These are phyloP conservation scores for Proctacanthus coquilletti DNA, from an alignment of 1,140 invertebrate genomes.

Conservation along the genomic window DNA sequence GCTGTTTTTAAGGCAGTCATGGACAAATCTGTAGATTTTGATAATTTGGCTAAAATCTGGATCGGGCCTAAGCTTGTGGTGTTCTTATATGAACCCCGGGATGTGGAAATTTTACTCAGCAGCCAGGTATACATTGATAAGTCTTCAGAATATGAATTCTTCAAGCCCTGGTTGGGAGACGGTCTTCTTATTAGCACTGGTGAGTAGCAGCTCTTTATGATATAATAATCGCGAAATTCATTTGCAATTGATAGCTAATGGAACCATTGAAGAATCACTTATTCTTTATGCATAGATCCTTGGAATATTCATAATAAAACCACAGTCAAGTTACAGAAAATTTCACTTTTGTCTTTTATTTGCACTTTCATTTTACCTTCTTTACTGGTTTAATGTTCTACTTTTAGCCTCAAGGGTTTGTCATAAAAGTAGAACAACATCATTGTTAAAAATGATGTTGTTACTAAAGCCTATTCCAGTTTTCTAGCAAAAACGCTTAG, in stretches of 20 bases:
- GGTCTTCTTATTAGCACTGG: slow-evolving; percentile 60
- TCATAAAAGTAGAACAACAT: too few species aligned
- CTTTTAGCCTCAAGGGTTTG: too few species aligned
- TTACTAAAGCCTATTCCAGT: too few species aligned
- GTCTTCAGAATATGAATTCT: slow-evolving; percentile 52
- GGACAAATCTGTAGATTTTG: slow-evolving; percentile 37
- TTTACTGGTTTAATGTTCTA: too few species aligned
- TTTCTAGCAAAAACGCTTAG: too few species aligned
- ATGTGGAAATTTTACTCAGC: slow-evolving; percentile 56
- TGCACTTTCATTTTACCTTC: too few species aligned
- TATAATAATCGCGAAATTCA: slow-evolving; percentile 5
- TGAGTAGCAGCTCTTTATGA: slow-evolving; percentile 31
- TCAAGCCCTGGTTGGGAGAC: slow-evolving; percentile 58
- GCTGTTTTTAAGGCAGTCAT: slow-evolving; percentile 50
- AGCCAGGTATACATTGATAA: slow-evolving; percentile 62
- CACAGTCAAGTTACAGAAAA: too few species aligned
- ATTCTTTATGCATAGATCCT: too few species aligned
- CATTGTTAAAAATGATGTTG: too few species aligned
- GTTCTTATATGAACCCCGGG: slow-evolving; percentile 54
- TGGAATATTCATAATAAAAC: too few species aligned
- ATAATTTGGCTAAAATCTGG: slow-evolving; percentile 49
- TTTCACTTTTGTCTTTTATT: too few species aligned
- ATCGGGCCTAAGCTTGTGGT: slow-evolving; percentile 54
- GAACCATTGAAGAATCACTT: neutral
- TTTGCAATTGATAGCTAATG: neutral